A percentile compares a stretch with the other conserved stretches of the same genome.
These are phyloP conservation scores for Drosophila parvula DNA, from an alignment of 1,140 invertebrate genomes.

Conservation along the genomic window DNA sequence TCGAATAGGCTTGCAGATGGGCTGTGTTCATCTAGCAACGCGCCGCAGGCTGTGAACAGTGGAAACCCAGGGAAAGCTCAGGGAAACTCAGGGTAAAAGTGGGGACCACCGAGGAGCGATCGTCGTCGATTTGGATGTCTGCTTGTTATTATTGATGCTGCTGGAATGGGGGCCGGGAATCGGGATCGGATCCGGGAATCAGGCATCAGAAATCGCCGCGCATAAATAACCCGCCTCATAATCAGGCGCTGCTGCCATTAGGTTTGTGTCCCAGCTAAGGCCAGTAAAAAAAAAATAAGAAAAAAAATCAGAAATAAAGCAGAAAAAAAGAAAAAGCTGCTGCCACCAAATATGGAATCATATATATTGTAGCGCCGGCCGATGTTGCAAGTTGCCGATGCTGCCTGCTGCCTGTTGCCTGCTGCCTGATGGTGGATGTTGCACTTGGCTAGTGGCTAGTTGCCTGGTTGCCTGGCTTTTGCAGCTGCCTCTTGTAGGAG, in stretches of 20 bases:
- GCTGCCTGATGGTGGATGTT: neutral
- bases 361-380: slow-evolving; percentile 58
- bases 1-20: slow-evolving; percentile 39
- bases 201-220: slow-evolving; percentile 32
- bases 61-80: neutral
- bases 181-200: slow-evolving; percentile 30
- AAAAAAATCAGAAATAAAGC: neutral
- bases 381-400: slow-evolving; percentile 19
- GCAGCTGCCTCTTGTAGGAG: slow-evolving; percentile 66
- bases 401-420: too few relatives aligned
- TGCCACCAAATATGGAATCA: slow-evolving; percentile 66
- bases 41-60: slow-evolving; percentile 49
- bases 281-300: neutral
- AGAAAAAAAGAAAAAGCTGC: slow-evolving; percentile 25
- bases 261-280: slow-evolving; percentile 62
- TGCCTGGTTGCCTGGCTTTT: neutral
- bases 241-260: slow-evolving; percentile 56
- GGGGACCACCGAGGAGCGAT: slow-evolving; percentile 70
- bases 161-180: slow-evolving; percentile 12
- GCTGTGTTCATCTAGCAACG: slow-evolving; percentile 31
- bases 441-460: slow-evolving; percentile 10
- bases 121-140: slow-evolving; percentile 48
- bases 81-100: neutral
- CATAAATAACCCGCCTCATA: slow-evolving; percentile 71
- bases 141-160: slow-evolving; percentile 79